Percentiles rank a stretch among this genome's conserved stretches.
Conservation (phyloP, 1,140 invertebrate species). For the Oppia nitens region DNA sequence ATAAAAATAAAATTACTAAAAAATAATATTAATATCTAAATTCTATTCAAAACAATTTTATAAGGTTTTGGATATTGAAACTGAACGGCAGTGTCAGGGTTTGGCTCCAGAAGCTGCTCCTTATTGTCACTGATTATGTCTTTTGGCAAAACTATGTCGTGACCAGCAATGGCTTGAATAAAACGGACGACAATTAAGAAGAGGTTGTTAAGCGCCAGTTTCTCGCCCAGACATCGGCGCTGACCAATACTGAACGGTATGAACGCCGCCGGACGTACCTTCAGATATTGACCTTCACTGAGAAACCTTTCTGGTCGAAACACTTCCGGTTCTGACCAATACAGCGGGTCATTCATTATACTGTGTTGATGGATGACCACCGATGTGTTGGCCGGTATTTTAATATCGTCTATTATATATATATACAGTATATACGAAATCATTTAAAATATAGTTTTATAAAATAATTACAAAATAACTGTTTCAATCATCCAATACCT, state of each 20-base stretch:
- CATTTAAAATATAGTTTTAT: no score
- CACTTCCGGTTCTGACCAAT: constrained; percentile 2
- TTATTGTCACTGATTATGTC: background rate
- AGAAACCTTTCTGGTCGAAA: constrained; percentile 4
- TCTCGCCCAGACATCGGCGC: background rate
- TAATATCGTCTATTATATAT: background rate
- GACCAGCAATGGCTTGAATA: background rate
- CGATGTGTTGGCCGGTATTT: background rate
- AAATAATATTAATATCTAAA: no score
- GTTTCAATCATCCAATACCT: background rate
- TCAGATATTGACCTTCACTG: background rate
- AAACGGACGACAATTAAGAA: background rate
- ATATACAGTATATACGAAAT: background rate
- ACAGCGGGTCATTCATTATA: background rate
- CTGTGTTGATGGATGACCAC: background rate
- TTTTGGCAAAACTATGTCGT: background rate
- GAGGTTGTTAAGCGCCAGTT: background rate
- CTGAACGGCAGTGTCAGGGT: background rate
- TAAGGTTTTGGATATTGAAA: background rate
- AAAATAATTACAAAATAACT: no score
- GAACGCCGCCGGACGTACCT: background rate
- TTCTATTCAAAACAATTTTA: background rate
- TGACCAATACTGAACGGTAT: background rate
- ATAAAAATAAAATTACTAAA: no score
- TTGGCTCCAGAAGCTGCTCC: background rate